A percentile compares a stretch with the other conserved stretches of the same genome.
Evolutionary conservation across 2,888 invertebrate species (phyloP).

Genomic region (Pterostichus madidus): DNA sequence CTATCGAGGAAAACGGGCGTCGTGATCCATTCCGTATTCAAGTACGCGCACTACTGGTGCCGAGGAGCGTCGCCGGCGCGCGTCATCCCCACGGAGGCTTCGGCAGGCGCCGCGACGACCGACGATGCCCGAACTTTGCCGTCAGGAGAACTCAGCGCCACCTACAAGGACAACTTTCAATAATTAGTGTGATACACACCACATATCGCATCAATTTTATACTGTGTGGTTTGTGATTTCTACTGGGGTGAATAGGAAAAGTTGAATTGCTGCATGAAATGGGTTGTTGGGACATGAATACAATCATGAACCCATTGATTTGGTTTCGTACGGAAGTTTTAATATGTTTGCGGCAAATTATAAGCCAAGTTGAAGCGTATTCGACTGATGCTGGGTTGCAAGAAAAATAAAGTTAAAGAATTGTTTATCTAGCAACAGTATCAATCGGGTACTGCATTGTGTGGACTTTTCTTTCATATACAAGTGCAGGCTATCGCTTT

Average conservation of each 20-base stretch:
- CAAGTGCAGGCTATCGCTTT: too few species aligned
- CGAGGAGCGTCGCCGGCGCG: slow-evolving; percentile 71
- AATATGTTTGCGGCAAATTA: too few species aligned
- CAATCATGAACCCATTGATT: too few species aligned
- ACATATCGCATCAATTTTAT: slow-evolving; percentile 14
- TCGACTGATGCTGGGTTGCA: too few species aligned
- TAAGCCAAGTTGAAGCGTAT: too few species aligned
- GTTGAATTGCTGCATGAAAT: background rate
- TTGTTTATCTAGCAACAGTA: too few species aligned
- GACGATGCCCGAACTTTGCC: slow-evolving; percentile 40
- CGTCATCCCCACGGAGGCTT: slow-evolving; percentile 74
- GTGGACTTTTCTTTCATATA: too few species aligned
- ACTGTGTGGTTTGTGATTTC: background rate
- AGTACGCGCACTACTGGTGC: slow-evolving; percentile 75
- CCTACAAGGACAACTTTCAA: slow-evolving; percentile 56
- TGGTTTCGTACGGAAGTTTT: too few species aligned
- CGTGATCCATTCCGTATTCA: slow-evolving; percentile 59
- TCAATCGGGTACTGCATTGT: too few species aligned
- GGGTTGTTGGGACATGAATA: too few species aligned
- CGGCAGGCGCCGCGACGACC: slow-evolving; percentile 68
- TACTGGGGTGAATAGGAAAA: background rate
- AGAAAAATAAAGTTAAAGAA: too few species aligned
- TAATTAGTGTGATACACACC: slow-evolving; percentile 53
- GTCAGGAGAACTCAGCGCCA: slow-evolving; percentile 8
- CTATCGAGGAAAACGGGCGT: too few species aligned